Evolutionary conservation across 2,888 invertebrate species (phyloP), one percentile per base, ranked within the genome.

Genomic region (Acheta domesticus): DNA sequence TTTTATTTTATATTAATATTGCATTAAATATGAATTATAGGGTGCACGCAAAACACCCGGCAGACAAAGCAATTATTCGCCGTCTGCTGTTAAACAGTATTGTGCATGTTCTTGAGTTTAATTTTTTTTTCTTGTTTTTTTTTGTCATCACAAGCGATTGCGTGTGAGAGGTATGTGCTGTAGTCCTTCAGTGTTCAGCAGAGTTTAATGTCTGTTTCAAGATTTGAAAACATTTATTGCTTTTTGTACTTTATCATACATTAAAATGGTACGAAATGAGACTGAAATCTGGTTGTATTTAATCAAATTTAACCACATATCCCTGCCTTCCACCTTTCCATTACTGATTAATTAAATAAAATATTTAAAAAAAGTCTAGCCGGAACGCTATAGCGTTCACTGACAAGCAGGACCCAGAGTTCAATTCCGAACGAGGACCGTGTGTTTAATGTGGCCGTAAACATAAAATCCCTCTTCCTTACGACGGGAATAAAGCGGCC

Each of bases 1-100:
- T 62, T 62, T 62, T 62, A 62, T 62, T 62, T 62, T 62, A 62
- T 62, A 62, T 62, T n/a, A 62, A 62, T 62, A 62, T 62, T 62
- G 62, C 14, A 62, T 62, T 62, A 19, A 62, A 62, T 36, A 36
- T 62, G 62, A 62, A 62, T 62, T 62, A n/a, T 36, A 62, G 62
- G 62, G 62, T 62, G 62, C 62, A 62, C n/a, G 62, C 62, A 1
- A 16, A 62, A 19, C 14, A 19, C n/a, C 62, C 14, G 62, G 62
- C 62, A 62, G n/a, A 62, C 62, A 14, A 62, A 19, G 62, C n/a
- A 62, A 14, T 62, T 14, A 62, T 62, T 14, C 14, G 62, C 14
- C 14, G 62, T 19, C n/a, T 62, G 62, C 62, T n/a, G n/a, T 62
- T 62, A 14, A 62, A 62, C 62, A 62, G 62, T 62, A 62, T 62